These are phyloP conservation scores for Pseudochirops corinnae DNA, from an alignment of 2,797 vertebrate species.

Conservation along the genomic window DNA sequence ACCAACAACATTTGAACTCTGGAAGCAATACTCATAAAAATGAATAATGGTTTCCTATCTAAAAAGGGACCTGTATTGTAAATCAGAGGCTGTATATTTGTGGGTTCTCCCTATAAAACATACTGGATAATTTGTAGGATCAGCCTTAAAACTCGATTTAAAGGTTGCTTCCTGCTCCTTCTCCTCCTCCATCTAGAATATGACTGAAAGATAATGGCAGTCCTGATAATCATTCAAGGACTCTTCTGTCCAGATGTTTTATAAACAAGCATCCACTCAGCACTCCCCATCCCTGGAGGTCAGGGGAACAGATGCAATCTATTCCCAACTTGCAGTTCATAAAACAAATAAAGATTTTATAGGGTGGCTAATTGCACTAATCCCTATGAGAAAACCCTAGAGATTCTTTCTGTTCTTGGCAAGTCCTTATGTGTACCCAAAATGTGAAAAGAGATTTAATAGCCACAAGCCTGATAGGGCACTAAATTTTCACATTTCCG, in stretches of 20 bases:
- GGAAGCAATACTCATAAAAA: conserved; percentile 48
- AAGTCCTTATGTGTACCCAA: conserved; percentile 20
- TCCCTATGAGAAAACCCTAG: conserved; percentile 43
- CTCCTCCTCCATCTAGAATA: background rate
- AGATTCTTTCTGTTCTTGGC: background rate
- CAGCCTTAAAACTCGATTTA: conserved; percentile 28
- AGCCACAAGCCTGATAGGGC: background rate
- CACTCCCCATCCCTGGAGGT: conserved; percentile 41
- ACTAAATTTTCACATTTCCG: background rate
- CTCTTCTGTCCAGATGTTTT: conserved; percentile 69
- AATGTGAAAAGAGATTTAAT: background rate
- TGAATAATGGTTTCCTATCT: conserved; percentile 46
- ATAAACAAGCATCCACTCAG: conserved; percentile 36
- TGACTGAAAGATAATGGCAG: background rate
- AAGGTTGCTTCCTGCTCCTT: conserved; percentile 3
- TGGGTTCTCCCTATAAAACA: conserved; percentile 55
- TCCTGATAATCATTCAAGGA: conserved; percentile 39
- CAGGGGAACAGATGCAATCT: conserved; percentile 51
- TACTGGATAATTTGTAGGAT: conserved; percentile 51
- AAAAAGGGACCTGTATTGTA: conserved; percentile 47
- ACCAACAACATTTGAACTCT: conserved; percentile 11
- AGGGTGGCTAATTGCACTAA: conserved; percentile 28
- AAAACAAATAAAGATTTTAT: conserved; percentile 63
- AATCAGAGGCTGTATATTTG: conserved; percentile 47
- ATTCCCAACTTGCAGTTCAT: conserved; percentile 52